Evolutionary conservation across 2,113 vertebrate species (phyloP), one percentile per base, ranked within the genome.

Genomic region (Pomatorhinus ruficollis): DNA sequence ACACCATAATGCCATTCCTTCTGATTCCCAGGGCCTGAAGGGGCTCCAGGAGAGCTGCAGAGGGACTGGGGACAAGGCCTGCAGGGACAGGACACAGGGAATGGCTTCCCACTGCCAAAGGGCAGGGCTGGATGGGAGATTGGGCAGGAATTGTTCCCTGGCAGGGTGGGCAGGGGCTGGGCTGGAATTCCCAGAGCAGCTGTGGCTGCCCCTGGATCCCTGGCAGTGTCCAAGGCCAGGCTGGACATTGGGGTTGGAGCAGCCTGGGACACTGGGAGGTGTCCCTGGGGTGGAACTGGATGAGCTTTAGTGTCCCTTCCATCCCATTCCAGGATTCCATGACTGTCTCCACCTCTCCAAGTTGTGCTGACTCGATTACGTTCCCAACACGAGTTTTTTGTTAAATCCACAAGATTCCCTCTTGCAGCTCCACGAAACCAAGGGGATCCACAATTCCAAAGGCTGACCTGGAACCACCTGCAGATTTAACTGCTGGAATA

Each of bases 321-420:
- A 31, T 9, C 18, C 27, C 68, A 30, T n/a, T 59, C 23, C 60
- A 24, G 23, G 37, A 22, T 45, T 39, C n/a, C 0, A 1, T 22
- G 25, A 13, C 9, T 40, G 27, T 23, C 20, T 21, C 54, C 40
- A 12, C 18, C 13, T 42, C 45, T 25, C 3, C 0, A 14, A 25
- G 47, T 65, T 31, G 19, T 9, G 37, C 61, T 50, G n/a, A 3
- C 35, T 35, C 0, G 0, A 65, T 37, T 12, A 7, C 14, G 39
- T 76, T 31, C 47, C 64, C 63, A 16, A 1, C 31, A 30, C 9
- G 33, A 74, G 60, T 12, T 66, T 66, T 18, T 16, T 14, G 30
- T 31, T 25, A 45, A 65, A 65, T 9, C 33, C 14, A 8, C 0
- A 1, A 45, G 47, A n/a, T 42, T 53, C 25, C 42, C 10, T 66